phyloP scores from a whole-genome alignment of 2,797 vertebrate genomes.

The Lates japonicus region DNA sequence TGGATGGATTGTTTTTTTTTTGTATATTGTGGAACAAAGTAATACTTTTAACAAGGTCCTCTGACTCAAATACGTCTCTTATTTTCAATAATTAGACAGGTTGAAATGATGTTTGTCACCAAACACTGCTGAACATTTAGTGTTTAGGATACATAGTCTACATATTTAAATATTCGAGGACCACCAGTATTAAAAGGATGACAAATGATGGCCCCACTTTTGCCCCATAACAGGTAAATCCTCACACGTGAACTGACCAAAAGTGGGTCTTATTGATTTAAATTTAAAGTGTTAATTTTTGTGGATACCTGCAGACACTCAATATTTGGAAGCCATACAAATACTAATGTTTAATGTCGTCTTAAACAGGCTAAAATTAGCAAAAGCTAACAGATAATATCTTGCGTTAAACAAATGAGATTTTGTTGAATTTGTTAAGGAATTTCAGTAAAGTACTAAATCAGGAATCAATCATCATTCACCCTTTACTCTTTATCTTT shows the following conservation, averaged over 20 bases:
- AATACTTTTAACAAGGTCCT: conserved; percentile 69
- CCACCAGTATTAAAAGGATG: background rate
- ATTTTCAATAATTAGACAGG: background rate
- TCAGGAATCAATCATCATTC: background rate
- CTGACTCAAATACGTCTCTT: conserved; percentile 27
- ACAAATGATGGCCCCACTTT: background rate
- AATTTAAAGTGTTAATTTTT: background rate
- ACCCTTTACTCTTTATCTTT: background rate
- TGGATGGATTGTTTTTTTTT: conserved; percentile 45
- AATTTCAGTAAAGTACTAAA: no score
- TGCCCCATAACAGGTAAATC: background rate
- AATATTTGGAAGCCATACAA: background rate
- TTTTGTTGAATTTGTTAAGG: no score
- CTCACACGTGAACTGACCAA: no score
- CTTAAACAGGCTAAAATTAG: no score
- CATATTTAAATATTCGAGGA: no score
- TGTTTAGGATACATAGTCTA: background rate
- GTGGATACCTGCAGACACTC: no score
- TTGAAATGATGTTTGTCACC: no score
- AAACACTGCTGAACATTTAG: background rate
- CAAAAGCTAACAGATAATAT: no score
- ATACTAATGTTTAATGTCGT: no score
- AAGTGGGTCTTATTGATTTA: no score
- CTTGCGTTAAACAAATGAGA: no score
- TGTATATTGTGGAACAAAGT: conserved; percentile 68